Conservation (phyloP, 2,113 vertebrate species). For the Apodemus sylvaticus region DNA sequence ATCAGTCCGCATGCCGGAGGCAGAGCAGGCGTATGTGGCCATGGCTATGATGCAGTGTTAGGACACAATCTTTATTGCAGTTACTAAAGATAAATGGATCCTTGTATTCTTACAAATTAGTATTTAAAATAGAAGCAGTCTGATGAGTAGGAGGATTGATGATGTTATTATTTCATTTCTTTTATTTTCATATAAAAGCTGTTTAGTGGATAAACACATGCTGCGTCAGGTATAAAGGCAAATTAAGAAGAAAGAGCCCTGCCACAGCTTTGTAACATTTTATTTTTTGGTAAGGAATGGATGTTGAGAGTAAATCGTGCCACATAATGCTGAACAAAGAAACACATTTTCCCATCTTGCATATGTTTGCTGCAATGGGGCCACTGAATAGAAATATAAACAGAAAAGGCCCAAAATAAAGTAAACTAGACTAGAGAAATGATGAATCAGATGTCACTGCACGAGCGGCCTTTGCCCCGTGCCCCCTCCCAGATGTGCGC, state of each 20-base stretch:
- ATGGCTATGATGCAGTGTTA: background rate
- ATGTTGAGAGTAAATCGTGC: background rate
- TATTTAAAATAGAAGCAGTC: conserved; percentile 23
- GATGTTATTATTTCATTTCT: background rate
- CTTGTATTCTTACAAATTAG: background rate
- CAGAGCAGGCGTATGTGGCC: background rate
- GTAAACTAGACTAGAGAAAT: background rate
- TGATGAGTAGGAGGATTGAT: background rate
- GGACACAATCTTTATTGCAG: background rate
- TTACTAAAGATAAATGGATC: background rate
- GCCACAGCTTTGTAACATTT: background rate
- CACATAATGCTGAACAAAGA: background rate
- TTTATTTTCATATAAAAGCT: background rate
- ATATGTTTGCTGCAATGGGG: background rate
- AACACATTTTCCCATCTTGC: background rate
- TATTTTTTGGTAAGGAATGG: background rate
- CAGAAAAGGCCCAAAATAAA: background rate
- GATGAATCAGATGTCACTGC: background rate
- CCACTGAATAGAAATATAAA: background rate
- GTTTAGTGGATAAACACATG: conserved; percentile 22
- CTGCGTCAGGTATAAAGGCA: conserved; percentile 21
- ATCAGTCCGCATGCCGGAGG: background rate
- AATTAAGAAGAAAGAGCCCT: background rate
- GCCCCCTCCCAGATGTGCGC: accelerated
- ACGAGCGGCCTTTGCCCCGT: background rate